phyloP scores from a whole-genome alignment of 2,888 invertebrate genomes.

The Cantharis nigra region DNA sequence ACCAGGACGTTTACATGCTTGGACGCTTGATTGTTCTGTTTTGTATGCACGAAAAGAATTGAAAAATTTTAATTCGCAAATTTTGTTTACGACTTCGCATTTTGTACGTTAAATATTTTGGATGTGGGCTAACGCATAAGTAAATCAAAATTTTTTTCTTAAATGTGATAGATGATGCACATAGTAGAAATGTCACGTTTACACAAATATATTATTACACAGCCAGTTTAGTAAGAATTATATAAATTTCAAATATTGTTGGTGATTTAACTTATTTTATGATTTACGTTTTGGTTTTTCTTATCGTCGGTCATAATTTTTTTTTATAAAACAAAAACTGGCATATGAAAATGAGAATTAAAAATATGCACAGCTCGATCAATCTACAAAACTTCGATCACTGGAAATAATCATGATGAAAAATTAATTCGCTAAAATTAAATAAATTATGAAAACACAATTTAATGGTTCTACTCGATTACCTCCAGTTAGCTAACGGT shows the following conservation, averaged over 20 bases:
- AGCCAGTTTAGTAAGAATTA: background rate
- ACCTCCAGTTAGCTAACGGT: too few relatives aligned
- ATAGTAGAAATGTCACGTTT: background rate
- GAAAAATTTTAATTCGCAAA: background rate
- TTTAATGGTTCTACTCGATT: too few relatives aligned
- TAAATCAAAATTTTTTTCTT: background rate
- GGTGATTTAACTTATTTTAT: background rate
- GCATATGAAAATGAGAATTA: background rate
- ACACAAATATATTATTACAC: background rate
- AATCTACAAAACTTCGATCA: background rate
- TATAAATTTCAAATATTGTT: background rate
- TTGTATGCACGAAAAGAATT: background rate
- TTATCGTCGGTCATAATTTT: background rate
- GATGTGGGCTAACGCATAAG: background rate
- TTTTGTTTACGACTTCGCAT: background rate
- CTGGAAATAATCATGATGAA: background rate
- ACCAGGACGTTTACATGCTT: background rate
- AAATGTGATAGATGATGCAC: background rate
- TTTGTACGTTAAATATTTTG: background rate
- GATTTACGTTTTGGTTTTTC: background rate
- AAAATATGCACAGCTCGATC: background rate
- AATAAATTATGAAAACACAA: too few relatives aligned
- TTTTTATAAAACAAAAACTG: background rate
- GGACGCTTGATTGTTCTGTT: background rate
- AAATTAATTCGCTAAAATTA: too few relatives aligned